These are phyloP conservation scores for Limnephilus marmoratus DNA, from an alignment of 2,888 invertebrate genomes.

Conservation along the genomic window DNA sequence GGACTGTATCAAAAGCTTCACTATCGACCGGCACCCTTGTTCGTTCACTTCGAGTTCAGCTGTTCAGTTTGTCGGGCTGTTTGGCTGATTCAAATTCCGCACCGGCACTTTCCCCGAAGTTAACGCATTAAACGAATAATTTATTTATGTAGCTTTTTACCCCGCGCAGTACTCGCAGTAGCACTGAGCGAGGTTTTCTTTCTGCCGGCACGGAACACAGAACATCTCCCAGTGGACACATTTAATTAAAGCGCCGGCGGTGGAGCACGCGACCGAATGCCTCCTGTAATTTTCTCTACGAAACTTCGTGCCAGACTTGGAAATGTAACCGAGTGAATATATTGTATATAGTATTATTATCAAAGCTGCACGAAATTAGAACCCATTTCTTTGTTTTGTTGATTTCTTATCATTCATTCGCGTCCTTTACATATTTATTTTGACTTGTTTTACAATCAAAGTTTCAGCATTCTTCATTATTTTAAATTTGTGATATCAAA, in stretches of 20 bases:
- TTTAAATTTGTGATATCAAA: too few relatives aligned
- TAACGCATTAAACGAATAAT: slow-evolving; percentile 44
- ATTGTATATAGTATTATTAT: slow-evolving; percentile 5
- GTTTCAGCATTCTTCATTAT: too few relatives aligned
- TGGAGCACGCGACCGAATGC: slow-evolving; percentile 31
- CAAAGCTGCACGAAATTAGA: background rate
- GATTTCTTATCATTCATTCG: background rate
- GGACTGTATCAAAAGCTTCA: background rate
- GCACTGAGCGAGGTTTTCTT: background rate
- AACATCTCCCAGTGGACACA: slow-evolving; percentile 43
- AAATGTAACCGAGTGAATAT: background rate
- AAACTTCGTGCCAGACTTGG: slow-evolving; percentile 33
- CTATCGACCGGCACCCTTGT: background rate
- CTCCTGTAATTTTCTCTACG: slow-evolving; percentile 26
- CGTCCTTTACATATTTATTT: background rate
- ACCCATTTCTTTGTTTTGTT: background rate
- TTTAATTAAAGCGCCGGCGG: slow-evolving; percentile 39
- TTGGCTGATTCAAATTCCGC: slow-evolving; percentile 27
- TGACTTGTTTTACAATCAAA: background rate
- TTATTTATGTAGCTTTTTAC: slow-evolving; percentile 41
- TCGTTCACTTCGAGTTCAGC: slow-evolving; percentile 3
- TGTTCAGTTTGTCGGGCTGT: background rate
- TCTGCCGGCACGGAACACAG: background rate
- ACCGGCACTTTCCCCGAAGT: background rate
- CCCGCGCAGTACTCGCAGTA: background rate